Evolutionary conservation across 2,113 vertebrate species (phyloP), one percentile per base, ranked within the genome.

Genomic region (Dasyornis broadbenti): DNA sequence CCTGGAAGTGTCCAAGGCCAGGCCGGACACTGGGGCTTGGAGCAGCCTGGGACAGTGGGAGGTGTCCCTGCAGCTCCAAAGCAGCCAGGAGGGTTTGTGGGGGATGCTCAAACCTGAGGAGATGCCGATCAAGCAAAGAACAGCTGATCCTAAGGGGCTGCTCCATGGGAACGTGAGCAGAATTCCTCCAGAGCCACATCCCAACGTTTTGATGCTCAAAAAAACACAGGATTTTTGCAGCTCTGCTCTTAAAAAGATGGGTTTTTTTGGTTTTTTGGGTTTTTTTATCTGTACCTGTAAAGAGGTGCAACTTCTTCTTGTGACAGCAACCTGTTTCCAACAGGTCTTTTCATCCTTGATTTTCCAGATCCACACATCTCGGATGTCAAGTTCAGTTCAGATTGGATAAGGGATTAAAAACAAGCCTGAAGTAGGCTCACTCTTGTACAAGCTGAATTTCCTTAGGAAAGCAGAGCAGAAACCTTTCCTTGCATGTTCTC

Each of bases 121-220:
- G 18, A 35, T 18, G 3, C 1, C 7, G 18, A 16, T 37, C 9
- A 24, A 14, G 11, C 15, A 42, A 23, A 56, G 19, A 88, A 7
- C 35, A 39, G n/a, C 35, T 40, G 27, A 78, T 8, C 15, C 6
- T 2, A 33, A 86, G 52, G 35, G 15, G 3, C 20, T 40, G 23
- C 17, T 47, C 15, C 1, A 1, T 21, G 6, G n/a, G 28, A 76
- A 42, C 2, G 2, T 0, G 26, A 28, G 4, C 54, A 52, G 19
- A 66, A 0, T 66, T 27, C 15, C 12, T 78, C 14, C 52, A 30
- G 11, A 69, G 18, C 31, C 14, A 3, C 3, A 3, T 35, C 35
- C 23, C 45, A 65, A 0, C 10, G 8, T 2, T 72, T 14, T 5
- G 26, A 9, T 10, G 6, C 5, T 53, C 30, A 37, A 26, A 61